Evolutionary conservation across 2,888 invertebrate genomes (phyloP).

Genomic region (Coleophora flavipennella): DNA sequence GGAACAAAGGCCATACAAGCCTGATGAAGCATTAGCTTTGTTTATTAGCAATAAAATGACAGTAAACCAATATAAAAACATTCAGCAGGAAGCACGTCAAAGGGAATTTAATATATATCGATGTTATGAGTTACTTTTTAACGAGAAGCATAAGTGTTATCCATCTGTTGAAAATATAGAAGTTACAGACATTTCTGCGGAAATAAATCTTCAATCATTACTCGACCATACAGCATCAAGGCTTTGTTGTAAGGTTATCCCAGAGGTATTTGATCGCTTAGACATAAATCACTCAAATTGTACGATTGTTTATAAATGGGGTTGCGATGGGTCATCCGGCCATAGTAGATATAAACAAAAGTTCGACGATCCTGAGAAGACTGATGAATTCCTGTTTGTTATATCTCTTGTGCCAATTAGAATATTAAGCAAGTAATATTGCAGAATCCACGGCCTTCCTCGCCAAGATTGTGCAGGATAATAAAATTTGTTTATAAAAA

Average conservation of each 20-base stretch:
- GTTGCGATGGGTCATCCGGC: not conserved
- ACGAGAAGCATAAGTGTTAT: slow-evolving; percentile 2
- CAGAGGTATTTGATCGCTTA: not conserved
- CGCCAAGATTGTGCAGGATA: not conserved
- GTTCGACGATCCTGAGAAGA: not conserved
- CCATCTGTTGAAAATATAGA: not conserved
- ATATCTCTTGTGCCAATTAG: not conserved
- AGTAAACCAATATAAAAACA: slow-evolving; percentile 1
- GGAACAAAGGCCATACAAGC: not conserved
- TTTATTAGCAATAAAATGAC: slow-evolving; percentile 2
- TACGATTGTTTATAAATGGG: not conserved
- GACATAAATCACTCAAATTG: not conserved
- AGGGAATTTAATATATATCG: slow-evolving; percentile 2
- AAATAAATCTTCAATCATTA: slow-evolving; percentile 1
- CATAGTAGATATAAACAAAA: not conserved
- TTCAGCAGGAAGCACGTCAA: slow-evolving; percentile 3
- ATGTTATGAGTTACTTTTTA: slow-evolving; percentile 3
- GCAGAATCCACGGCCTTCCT: not conserved
- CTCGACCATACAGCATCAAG: slow-evolving; percentile 2
- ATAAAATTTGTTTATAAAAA: not conserved
- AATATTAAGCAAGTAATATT: not conserved
- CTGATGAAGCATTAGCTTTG: slow-evolving; percentile 3
- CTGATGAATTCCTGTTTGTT: not conserved
- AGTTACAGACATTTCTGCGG: not conserved
- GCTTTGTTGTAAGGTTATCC: not conserved